Base-by-base conservation (phyloP, 1,140 invertebrate species). In the Panulirus ornatus region DNA sequence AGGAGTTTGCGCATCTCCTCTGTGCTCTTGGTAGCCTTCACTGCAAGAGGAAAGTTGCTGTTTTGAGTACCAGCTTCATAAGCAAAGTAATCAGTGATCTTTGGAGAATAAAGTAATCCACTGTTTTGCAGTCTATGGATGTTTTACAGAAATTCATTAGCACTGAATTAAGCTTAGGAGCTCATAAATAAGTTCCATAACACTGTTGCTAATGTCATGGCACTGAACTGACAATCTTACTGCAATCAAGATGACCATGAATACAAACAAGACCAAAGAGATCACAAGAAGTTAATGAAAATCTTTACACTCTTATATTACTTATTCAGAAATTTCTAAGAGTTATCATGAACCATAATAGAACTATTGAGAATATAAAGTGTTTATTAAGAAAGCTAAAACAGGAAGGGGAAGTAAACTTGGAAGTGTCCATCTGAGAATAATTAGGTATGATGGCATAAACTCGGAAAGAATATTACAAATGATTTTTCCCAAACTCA, bases 1-100 rank as follows among this genome's bases (percentile, higher is more conserved):
- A 98, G 97, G 94, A 98, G 96, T 96, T 97, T 98, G 95, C 97
- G 96, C 97, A 98, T 97, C 96, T 98, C 97, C 95, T 98, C 97
- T 95, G 96, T 97, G 95, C 97, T 96, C 96, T 97, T 91, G 84
- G 78, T 88, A 71, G 70, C 71, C 85, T 91, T 91, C 91, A 91
- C 91, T 91, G 91, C 58, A 88, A 87, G 84, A 91, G 84, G 84
- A 86, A 87, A 86, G 84, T 91, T 63, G 76, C 70, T 78, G 63
- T 63, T 91, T 91, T 76, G 58, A 78, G 73, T 76, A 79, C 82
- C 54, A 86, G 34, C 73, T 63, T 76, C 73, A 38, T 47, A 40
- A 5, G 22, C 30, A 66, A 30, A 30, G 5, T 30, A 6, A 47
- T 47, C n/a, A 66, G n/a, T 66, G 51, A 83, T 66, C 58, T 58